Evolutionary conservation across 2,888 invertebrate species (phyloP), one percentile per base, ranked within the genome.

Genomic region (Therioaphis trifolii): DNA sequence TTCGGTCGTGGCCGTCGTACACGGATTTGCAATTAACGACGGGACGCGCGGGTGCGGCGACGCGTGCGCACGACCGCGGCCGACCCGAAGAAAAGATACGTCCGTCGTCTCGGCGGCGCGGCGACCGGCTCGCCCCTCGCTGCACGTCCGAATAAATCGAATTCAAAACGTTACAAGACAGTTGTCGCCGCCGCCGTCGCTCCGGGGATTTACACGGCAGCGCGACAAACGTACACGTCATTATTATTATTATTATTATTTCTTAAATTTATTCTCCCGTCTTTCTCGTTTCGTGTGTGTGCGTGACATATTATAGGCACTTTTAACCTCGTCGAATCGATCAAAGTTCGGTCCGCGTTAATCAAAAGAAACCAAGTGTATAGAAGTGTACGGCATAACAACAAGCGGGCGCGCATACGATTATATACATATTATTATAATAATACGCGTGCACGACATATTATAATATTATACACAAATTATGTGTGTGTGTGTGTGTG

Each of bases 1-100:
- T 82, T 74, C 40, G 82, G 63, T 61, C 58, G 46, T 4, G 49
- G 35, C 43, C 63, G 72, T 46, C n/a, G n/a, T 58, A 82, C 82
- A 82, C 82, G 74, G 63, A 82, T 74, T 82, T n/a, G 82, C 82
- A 72, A 82, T 82, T 82, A 82, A 82, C 82, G 63, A 66, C 27
- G 49, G 21, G 9, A 27, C 24, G 11, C 12, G n/a, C 5, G 46
- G n/a, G n/a, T n/a, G 0, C 43, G 58, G 58, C 24, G 68, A n/a
- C 18, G 52, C 40, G 12, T 35, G 52, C 3, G 15, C 4, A n/a
- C 63, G 72, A 24, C 4, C 18, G 43, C 9, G 74, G 1, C 7
- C 49, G 18, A 21, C n/a, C 27, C 35, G 0, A n/a, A 35, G 63
- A 55, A n/a, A 79, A 69, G 55, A 79, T 40, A 68, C 78, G 49